Conservation (phyloP, 2,113 vertebrate species). For the Oenanthe melanoleuca region DNA sequence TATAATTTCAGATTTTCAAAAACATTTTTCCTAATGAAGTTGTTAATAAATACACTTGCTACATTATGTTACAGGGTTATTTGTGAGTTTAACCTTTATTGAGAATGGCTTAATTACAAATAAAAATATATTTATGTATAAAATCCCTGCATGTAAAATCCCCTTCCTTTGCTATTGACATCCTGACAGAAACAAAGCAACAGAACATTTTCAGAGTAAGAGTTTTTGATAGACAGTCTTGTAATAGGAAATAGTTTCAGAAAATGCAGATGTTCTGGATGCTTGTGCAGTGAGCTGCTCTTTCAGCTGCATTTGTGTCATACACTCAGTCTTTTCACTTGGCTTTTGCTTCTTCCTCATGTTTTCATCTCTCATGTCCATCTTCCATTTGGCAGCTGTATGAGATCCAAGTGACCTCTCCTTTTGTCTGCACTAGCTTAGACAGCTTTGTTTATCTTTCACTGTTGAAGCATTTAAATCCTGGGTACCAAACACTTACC, state of each 20-base stretch:
- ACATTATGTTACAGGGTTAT: neutral
- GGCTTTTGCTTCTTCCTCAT: neutral
- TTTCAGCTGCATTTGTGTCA: neutral
- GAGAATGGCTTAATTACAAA: constrained; percentile 77
- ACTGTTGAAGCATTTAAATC: neutral
- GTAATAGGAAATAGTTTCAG: neutral
- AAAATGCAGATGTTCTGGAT: neutral
- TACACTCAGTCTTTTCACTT: neutral
- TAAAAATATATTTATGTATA: constrained; percentile 79
- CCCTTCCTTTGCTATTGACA: constrained; percentile 50
- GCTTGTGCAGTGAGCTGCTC: neutral
- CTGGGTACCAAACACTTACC: neutral
- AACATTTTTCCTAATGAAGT: neutral
- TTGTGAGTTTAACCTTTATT: constrained; percentile 69
- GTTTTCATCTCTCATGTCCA: neutral
- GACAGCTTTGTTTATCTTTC: neutral
- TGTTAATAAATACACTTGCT: constrained; percentile 28
- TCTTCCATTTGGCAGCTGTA: neutral
- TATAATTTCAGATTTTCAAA: neutral
- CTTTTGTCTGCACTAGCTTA: neutral
- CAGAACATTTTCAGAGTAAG: neutral
- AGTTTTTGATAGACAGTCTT: neutral
- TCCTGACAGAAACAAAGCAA: constrained; percentile 27
- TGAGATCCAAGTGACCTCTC: neutral
- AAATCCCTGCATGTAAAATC: constrained; percentile 77